Evolutionary conservation across 2,113 vertebrate genomes (phyloP).

Genomic region (Nannospalax galili): DNA sequence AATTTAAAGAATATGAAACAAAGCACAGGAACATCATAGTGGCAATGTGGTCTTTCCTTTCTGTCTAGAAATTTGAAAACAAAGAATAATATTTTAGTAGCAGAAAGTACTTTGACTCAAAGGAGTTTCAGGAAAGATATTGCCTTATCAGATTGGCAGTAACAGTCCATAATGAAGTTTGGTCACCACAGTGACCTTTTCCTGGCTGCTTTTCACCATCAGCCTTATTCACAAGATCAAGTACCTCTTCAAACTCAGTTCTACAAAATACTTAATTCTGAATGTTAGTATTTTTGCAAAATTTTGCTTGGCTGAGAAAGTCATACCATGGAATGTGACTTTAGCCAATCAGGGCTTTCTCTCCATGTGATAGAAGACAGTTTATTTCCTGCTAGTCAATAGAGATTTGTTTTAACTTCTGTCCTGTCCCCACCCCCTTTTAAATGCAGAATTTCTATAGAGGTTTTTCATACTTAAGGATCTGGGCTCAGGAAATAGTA

Average conservation of each 20-base stretch:
- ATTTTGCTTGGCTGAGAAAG: conserved; percentile 23
- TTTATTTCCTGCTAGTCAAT: neutral
- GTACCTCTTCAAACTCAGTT: neutral
- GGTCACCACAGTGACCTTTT: neutral
- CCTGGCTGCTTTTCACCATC: neutral
- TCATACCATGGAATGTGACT: neutral
- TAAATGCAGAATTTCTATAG: neutral
- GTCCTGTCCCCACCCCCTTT: neutral
- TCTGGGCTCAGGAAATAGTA: neutral
- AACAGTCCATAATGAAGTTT: neutral
- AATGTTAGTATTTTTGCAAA: conserved; percentile 5
- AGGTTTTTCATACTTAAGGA: neutral
- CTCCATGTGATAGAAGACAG: neutral
- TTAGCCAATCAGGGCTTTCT: neutral
- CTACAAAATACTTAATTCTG: neutral
- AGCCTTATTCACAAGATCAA: neutral
- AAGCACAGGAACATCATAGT: neutral
- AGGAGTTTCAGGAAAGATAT: neutral
- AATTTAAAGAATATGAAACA: conserved; percentile 27
- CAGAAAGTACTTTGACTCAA: neutral
- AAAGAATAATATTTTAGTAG: neutral
- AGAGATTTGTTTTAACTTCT: neutral
- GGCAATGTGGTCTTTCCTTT: neutral
- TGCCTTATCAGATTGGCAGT: neutral
- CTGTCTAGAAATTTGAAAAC: conserved; percentile 2